Conservation (phyloP, 2,797 vertebrate species). For the Falco rusticolus region DNA sequence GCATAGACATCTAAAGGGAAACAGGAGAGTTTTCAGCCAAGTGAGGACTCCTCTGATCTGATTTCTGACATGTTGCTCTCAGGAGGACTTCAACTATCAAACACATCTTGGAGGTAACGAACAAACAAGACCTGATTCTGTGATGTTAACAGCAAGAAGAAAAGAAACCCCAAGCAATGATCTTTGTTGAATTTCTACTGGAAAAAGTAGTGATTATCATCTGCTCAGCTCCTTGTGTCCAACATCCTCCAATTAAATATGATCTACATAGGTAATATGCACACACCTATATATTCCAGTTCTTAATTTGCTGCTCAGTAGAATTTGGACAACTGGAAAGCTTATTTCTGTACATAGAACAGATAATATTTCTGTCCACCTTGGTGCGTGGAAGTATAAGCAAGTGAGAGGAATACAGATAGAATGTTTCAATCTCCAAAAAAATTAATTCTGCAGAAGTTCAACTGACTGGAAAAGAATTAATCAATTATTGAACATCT, state of each 20-base stretch:
- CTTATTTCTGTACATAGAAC: background rate
- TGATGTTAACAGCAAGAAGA: background rate
- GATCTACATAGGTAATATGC: background rate
- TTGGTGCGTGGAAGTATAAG: background rate
- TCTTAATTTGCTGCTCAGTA: background rate
- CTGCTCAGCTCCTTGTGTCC: background rate
- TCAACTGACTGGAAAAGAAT: background rate
- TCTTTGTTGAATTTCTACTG: background rate
- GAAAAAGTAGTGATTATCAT: background rate
- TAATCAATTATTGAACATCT: constrained; percentile 8
- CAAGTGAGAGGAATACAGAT: background rate
- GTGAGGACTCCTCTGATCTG: background rate
- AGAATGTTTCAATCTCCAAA: background rate
- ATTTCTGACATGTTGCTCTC: background rate
- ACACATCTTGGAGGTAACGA: background rate
- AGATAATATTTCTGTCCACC: background rate
- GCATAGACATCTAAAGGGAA: background rate
- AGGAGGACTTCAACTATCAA: background rate
- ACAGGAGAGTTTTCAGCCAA: background rate
- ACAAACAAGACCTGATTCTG: background rate
- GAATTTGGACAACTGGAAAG: background rate
- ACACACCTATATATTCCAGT: background rate
- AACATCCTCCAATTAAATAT: background rate
- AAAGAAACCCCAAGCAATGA: background rate
- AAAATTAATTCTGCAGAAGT: background rate